Base-by-base conservation (phyloP, 2,888 invertebrate species). In the Smittia aterrima region DNA sequence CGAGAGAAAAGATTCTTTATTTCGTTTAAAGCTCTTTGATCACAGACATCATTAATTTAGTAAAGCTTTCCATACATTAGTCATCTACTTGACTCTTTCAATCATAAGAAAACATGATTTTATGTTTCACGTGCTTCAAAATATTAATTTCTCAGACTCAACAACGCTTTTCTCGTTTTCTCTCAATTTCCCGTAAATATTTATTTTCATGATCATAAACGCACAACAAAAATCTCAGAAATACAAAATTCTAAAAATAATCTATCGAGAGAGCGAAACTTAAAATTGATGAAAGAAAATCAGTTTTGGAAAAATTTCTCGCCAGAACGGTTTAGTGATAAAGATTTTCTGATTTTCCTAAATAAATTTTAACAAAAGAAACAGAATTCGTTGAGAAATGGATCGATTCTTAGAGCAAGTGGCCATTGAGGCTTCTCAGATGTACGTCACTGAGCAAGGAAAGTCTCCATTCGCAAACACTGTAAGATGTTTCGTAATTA, bases 381-480 rank as follows among this genome's bases (percentile, higher is more conserved):
- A 13, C 4, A 3, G n/a, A 18, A 66, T 16, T 16, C 13, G 24
- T 9, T 24, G 4, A 64, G 24, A 20, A 24, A 70, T 70, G 70
- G 70, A 70, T 70, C 16, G 70, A 27, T 70, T 95, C 79, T 93
- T 94, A 93, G 93, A 93, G 68, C 94, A 95, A 83, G 85, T 95
- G 79, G 93, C 94, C 76, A 86, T 94, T 75, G 94, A 95, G 83
- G 92, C 92, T 74, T 90, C 91, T 78, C 92, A 93, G 84, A 91
- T 93, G 77, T 93, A 93, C 83, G 86, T 93, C 77, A 89, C 89
- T 53, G 93, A 93, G 83, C 92, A 90, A 76, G 91, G 91, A 75
- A 84, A 90, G 78, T 93, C 93, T 82, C 92, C 92, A 76, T 93
- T 93, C 81, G 91, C 92, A 75, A 88, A 87, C 82, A 94, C 93